phyloP scores from a whole-genome alignment of 2,113 vertebrate species.

The Albula goreensis region DNA sequence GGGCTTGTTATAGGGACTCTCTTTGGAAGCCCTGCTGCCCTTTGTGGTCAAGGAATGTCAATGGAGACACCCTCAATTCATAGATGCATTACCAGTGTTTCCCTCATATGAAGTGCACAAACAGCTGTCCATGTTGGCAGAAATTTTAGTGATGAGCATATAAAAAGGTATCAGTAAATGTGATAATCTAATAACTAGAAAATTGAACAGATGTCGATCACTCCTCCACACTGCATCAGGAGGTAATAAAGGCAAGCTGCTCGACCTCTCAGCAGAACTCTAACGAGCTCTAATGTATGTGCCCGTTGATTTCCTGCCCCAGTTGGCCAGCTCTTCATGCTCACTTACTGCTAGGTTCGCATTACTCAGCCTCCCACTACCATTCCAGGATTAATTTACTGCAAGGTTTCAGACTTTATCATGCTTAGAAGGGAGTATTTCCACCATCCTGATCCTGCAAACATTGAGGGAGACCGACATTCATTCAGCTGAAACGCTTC shows the following conservation, averaged over 20 bases:
- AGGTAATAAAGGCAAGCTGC: neutral
- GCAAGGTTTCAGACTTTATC: neutral
- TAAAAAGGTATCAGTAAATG: neutral
- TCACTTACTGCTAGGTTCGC: neutral
- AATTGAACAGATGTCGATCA: neutral
- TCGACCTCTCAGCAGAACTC: neutral
- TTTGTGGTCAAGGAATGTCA: neutral
- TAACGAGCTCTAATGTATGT: neutral
- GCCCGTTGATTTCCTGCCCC: constrained; percentile 1
- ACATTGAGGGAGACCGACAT: constrained; percentile 29
- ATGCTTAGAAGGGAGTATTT: constrained; percentile 12
- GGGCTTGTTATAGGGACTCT: too few species aligned
- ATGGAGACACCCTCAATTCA: too few species aligned
- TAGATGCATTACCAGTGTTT: neutral
- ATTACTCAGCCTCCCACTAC: constrained; percentile 3
- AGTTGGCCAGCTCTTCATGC: constrained; percentile 1
- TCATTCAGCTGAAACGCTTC: constrained; percentile 33
- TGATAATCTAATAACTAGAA: neutral
- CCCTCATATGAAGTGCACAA: neutral
- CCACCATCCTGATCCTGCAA: neutral
- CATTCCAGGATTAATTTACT: neutral
- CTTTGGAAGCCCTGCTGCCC: neutral
- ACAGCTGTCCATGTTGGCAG: neutral
- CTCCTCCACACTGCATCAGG: neutral
- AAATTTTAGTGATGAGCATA: neutral